phyloP scores from a whole-genome alignment of 1,140 invertebrate species.

The Macrosteles quadrilineatus region DNA sequence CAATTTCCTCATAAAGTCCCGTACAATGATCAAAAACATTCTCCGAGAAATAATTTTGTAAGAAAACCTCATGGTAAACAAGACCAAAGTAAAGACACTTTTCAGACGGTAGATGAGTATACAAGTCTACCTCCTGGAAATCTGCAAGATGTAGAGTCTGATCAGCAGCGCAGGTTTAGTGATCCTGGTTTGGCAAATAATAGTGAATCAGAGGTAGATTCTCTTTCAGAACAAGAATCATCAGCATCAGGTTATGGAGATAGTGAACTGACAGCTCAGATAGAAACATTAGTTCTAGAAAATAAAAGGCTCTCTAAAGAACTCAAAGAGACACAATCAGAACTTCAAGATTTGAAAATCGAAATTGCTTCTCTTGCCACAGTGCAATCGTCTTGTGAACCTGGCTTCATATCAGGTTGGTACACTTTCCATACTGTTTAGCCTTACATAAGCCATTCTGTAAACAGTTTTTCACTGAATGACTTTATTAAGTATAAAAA shows the following conservation, averaged over 20 bases:
- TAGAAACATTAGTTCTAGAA: slow-evolving; percentile 32
- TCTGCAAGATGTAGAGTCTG: slow-evolving; percentile 32
- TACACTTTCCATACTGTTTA: too few relatives aligned
- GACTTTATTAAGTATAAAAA: too few relatives aligned
- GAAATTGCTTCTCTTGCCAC: slow-evolving; percentile 27
- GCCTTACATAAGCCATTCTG: not conserved
- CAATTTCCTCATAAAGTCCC: not conserved
- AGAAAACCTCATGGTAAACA: not conserved
- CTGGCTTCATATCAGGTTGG: slow-evolving; percentile 29
- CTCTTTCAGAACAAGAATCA: slow-evolving; percentile 24
- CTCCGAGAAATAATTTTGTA: not conserved
- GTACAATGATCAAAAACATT: not conserved
- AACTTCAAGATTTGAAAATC: slow-evolving; percentile 35
- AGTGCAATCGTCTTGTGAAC: slow-evolving; percentile 16
- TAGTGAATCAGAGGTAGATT: slow-evolving; percentile 31
- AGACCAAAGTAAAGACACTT: not conserved
- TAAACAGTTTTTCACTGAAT: too few relatives aligned
- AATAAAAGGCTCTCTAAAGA: slow-evolving; percentile 36
- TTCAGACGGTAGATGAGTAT: slow-evolving; percentile 31
- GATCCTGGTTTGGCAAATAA: slow-evolving; percentile 38
- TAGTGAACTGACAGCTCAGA: slow-evolving; percentile 23
- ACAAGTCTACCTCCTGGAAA: slow-evolving; percentile 39
- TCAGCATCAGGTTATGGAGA: slow-evolving; percentile 13
- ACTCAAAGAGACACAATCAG: slow-evolving; percentile 33
- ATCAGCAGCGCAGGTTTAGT: slow-evolving; percentile 37